Percentiles rank a stretch among this genome's conserved stretches.
Conservation (phyloP, 2,113 vertebrate genomes). For the Loxodonta africana region DNA sequence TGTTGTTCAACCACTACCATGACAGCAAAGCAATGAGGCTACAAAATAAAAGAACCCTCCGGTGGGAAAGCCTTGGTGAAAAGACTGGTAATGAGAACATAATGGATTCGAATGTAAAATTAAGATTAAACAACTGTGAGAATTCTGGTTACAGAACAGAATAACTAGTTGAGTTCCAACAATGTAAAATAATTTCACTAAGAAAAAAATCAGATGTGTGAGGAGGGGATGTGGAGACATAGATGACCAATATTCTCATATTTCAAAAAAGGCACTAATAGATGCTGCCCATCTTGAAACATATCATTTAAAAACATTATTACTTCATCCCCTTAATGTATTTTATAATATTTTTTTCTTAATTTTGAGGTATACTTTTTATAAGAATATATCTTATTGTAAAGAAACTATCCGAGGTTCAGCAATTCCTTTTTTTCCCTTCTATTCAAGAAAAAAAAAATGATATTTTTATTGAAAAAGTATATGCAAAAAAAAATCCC, state of each 20-base stretch:
- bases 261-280: neutral
- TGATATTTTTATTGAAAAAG: neutral
- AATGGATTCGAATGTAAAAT: neutral
- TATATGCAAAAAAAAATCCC: neutral
- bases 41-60: neutral
- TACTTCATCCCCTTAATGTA: neutral
- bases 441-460: neutral
- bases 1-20: neutral
- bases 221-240: neutral
- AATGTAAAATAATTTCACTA: neutral
- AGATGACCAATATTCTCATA: neutral
- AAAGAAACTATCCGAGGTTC: neutral
- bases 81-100: neutral
- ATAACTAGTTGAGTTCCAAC: slow-evolving; percentile 4
- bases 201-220: neutral
- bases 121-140: neutral
- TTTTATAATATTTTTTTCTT: slow-evolving; percentile 11
- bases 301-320: slow-evolving; percentile 7
- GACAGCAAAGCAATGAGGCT: neutral
- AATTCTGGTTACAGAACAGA: neutral
- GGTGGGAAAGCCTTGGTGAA: neutral
- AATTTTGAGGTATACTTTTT: neutral
- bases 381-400: neutral
- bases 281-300: neutral
- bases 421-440: neutral